These are phyloP conservation scores for Rynchops niger DNA, from an alignment of 2,113 vertebrate species.

Conservation along the genomic window DNA sequence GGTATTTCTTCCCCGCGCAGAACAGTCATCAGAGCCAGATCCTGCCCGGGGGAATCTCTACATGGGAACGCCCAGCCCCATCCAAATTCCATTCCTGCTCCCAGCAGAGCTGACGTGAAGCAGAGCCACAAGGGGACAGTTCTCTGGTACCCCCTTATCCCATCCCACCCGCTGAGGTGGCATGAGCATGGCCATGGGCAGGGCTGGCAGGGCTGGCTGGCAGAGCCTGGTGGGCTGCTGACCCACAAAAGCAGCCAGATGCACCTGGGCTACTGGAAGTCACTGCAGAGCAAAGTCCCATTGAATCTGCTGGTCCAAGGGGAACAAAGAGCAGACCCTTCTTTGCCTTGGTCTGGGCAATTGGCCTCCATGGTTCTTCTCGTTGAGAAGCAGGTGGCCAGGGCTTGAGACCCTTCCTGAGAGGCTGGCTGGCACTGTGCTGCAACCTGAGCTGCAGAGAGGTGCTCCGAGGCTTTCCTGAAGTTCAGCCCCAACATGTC, in stretches of 20 bases:
- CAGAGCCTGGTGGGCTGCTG: not conserved
- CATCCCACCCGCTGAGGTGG: not conserved
- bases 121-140: not conserved
- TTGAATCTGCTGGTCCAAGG: not conserved
- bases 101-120: not conserved
- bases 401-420: not conserved
- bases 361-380: not conserved
- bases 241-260: not conserved
- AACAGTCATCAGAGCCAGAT: constrained; percentile 65
- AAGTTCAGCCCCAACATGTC: constrained; percentile 52
- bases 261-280: not conserved
- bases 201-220: not conserved
- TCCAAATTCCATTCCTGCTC: constrained; percentile 56
- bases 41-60: constrained; percentile 38
- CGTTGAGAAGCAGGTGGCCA: not conserved
- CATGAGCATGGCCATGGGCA: not conserved
- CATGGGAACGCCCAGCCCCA: constrained; percentile 53
- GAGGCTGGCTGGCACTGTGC: not conserved
- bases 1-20: constrained; percentile 63
- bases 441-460: not conserved
- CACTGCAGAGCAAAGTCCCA: not conserved
- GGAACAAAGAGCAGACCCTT: not conserved
- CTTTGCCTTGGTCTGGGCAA: not conserved
- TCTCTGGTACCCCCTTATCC: not conserved
- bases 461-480: constrained; percentile 43